Percentiles rank a stretch among this genome's conserved stretches.
phyloP scores from a whole-genome alignment of 2,113 vertebrate genomes.

The Aplodontia rufa region DNA sequence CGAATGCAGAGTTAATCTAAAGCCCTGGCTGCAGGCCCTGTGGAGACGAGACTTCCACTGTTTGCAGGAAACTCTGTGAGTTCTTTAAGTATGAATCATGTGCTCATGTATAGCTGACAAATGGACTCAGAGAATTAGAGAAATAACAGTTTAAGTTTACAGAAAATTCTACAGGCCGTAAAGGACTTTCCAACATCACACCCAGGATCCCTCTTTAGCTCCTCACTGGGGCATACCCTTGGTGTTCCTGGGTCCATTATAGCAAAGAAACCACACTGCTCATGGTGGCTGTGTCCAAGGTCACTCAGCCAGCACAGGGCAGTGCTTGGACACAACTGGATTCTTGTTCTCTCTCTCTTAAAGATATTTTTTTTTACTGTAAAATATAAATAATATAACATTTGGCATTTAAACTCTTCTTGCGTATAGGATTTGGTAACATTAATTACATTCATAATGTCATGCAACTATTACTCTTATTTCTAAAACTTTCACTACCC shows the following conservation, averaged over 20 bases:
- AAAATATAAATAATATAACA: not conserved
- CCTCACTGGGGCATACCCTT: not conserved
- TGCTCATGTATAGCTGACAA: not conserved
- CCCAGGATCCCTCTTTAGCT: fast-evolving
- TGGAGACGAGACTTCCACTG: not conserved
- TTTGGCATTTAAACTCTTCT: not conserved
- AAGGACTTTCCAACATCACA: not conserved
- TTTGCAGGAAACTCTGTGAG: not conserved
- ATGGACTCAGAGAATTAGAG: not conserved
- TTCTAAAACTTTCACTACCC: not conserved
- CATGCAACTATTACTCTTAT: not conserved
- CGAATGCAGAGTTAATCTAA: not conserved
- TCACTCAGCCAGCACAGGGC: not conserved
- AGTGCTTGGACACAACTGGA: not conserved
- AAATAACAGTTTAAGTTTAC: not conserved
- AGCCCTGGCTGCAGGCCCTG: not conserved
- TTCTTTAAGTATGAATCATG: not conserved
- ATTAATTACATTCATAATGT: not conserved
- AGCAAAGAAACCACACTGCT: not conserved
- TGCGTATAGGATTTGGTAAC: not conserved
- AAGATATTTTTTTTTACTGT: not conserved
- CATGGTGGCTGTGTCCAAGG: too few relatives aligned
- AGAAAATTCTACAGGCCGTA: not conserved
- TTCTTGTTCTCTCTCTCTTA: not conserved
- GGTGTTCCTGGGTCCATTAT: not conserved